Evolutionary conservation across 2,797 vertebrate genomes (phyloP).

Genomic region (Neoniphon sammara): DNA sequence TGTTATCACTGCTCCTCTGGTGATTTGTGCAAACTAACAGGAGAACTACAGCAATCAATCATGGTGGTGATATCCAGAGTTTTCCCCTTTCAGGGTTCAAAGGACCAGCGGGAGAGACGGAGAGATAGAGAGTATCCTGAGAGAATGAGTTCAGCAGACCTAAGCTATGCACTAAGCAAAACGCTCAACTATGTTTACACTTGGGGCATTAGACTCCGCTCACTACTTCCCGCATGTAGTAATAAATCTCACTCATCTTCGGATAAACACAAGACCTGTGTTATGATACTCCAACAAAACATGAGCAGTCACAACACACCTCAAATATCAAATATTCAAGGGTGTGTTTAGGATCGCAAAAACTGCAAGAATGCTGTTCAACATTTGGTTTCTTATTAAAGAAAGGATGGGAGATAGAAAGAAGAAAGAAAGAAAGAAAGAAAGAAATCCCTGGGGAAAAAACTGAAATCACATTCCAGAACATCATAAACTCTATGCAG

Average conservation of each 20-base stretch:
- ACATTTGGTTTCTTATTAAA: slow-evolving; percentile 1
- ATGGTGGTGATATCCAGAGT: not conserved
- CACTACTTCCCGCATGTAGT: slow-evolving; percentile 11
- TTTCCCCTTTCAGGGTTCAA: slow-evolving; percentile 4
- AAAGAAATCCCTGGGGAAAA: not conserved
- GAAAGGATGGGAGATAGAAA: not conserved
- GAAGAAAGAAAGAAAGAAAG: too few species aligned
- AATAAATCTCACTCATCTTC: slow-evolving; percentile 9
- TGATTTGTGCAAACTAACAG: slow-evolving; percentile 12
- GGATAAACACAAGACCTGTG: slow-evolving; percentile 6
- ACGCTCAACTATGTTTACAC: slow-evolving; percentile 44
- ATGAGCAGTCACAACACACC: slow-evolving; percentile 24
- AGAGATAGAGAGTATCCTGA: not conserved
- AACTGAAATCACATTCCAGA: not conserved
- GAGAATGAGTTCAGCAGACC: slow-evolving; percentile 32
- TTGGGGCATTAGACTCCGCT: slow-evolving; percentile 26
- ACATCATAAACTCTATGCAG: not conserved
- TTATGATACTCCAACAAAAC: slow-evolving; percentile 14
- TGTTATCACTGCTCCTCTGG: not conserved
- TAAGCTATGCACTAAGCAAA: slow-evolving; percentile 38
- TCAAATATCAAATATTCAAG: slow-evolving; percentile 24
- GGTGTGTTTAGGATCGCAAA: slow-evolving; percentile 13
- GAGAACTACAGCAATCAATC: slow-evolving; percentile 17
- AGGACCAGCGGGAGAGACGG: not conserved
- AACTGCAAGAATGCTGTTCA: not conserved